A percentile compares a stretch with the other conserved stretches of the same genome.
These are phyloP conservation scores for Tetramorium alpestre DNA, from an alignment of 1,140 invertebrate genomes.

Conservation along the genomic window DNA sequence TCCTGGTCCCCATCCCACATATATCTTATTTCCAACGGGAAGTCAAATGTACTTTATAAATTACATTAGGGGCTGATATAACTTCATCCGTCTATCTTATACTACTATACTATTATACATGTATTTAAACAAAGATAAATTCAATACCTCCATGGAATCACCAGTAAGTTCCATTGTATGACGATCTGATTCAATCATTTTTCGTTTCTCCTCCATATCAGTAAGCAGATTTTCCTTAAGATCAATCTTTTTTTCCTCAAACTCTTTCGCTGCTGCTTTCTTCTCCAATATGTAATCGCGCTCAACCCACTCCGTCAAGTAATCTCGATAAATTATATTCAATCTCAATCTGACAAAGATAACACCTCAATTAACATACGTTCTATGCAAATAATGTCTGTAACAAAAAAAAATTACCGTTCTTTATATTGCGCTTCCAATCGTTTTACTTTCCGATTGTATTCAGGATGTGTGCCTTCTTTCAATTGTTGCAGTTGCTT, in stretches of 20 bases:
- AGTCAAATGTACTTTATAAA: too few relatives aligned
- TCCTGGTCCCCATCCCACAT: too few relatives aligned
- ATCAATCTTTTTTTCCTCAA: slow-evolving; percentile 98
- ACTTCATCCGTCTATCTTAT: too few relatives aligned
- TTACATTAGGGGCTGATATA: too few relatives aligned
- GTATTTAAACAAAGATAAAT: neutral
- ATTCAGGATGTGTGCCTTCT: slow-evolving; percentile 95
- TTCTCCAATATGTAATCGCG: slow-evolving; percentile 95
- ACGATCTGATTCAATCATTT: slow-evolving; percentile 95
- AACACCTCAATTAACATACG: neutral
- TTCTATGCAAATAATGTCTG: neutral
- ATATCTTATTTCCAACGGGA: too few relatives aligned
- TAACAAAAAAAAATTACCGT: slow-evolving; percentile 79
- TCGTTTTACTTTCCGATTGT: slow-evolving; percentile 92
- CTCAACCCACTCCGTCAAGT: slow-evolving; percentile 94
- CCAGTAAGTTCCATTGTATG: slow-evolving; percentile 95
- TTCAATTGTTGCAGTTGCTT: slow-evolving; percentile 95
- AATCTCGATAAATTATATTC: slow-evolving; percentile 94
- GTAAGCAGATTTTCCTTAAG: slow-evolving; percentile 95
- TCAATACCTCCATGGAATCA: slow-evolving; percentile 92
- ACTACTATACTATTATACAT: too few relatives aligned
- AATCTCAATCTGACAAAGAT: slow-evolving; percentile 87
- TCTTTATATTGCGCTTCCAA: slow-evolving; percentile 94
- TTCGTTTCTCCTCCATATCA: slow-evolving; percentile 97
- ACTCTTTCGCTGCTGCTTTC: slow-evolving; percentile 94